phyloP scores from a whole-genome alignment of 2,888 invertebrate genomes.

The Lasioglossum marginatum region DNA sequence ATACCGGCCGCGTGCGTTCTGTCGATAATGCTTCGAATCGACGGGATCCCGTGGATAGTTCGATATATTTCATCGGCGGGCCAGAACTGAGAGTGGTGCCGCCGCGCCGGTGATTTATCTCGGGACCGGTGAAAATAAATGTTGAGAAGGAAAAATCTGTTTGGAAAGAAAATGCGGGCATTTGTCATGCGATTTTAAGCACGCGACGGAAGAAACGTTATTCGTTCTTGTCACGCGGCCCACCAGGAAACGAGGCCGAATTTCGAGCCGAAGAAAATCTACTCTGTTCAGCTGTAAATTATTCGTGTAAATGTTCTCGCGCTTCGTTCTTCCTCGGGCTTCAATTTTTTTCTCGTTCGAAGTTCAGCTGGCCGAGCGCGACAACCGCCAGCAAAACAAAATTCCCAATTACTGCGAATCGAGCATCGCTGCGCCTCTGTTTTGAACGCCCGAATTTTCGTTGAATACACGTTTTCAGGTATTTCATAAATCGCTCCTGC shows the following conservation, averaged over 20 bases:
- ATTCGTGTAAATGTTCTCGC: not conserved
- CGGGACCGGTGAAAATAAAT: constrained; percentile 18
- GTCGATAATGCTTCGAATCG: constrained; percentile 8
- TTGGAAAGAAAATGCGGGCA: constrained; percentile 19
- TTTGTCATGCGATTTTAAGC: constrained; percentile 19
- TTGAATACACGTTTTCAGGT: not conserved
- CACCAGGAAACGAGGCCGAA: not conserved
- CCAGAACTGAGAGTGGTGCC: not conserved
- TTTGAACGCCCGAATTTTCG: no score
- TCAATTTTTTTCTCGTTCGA: not conserved
- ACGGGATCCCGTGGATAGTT: constrained; percentile 2
- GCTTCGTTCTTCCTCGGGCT: not conserved
- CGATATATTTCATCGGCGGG: constrained; percentile 23
- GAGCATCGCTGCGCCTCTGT: not conserved
- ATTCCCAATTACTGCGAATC: constrained; percentile 36
- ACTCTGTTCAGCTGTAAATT: not conserved
- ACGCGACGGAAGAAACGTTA: constrained; percentile 3
- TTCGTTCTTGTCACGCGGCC: constrained; percentile 13
- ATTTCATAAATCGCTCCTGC: not conserved
- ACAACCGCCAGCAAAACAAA: constrained; percentile 24
- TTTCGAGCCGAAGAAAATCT: not conserved
- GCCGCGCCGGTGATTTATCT: constrained; percentile 1
- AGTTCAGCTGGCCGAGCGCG: constrained; percentile 11
- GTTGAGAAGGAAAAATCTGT: constrained; percentile 22
- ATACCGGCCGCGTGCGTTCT: not conserved